Conservation (phyloP, 2,888 invertebrate genomes). For the Diloba caeruleocephala region DNA sequence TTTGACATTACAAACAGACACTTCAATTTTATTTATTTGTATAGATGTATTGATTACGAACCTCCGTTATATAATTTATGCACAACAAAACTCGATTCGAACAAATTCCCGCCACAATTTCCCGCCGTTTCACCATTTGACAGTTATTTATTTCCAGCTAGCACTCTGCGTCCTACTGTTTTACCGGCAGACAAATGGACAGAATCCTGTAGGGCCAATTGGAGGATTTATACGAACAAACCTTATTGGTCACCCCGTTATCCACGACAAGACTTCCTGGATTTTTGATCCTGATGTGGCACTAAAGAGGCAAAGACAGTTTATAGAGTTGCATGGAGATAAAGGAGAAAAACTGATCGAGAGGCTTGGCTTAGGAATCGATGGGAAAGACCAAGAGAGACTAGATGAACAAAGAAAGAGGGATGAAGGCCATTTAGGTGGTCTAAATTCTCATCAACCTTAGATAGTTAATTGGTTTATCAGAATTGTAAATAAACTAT, state of each 20-base stretch:
- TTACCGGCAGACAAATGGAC: slow-evolving; percentile 57
- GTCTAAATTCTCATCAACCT: slow-evolving; percentile 77
- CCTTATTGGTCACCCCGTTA: slow-evolving; percentile 89
- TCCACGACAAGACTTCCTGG: slow-evolving; percentile 89
- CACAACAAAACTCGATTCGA: slow-evolving; percentile 1
- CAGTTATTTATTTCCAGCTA: slow-evolving; percentile 68
- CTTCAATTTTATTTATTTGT: too few relatives aligned
- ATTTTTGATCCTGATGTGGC: slow-evolving; percentile 91
- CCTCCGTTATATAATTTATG: slow-evolving; percentile 5
- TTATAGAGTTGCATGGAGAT: slow-evolving; percentile 90
- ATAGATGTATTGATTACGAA: too few relatives aligned
- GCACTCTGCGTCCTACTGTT: slow-evolving; percentile 62
- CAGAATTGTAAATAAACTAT: slow-evolving; percentile 12
- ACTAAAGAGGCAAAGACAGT: slow-evolving; percentile 88
- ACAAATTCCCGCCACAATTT: slow-evolving; percentile 4
- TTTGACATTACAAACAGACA: too few relatives aligned
- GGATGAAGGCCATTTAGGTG: slow-evolving; percentile 89
- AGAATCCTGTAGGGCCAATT: slow-evolving; percentile 70
- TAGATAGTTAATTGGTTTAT: slow-evolving; percentile 46
- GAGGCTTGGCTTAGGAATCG: slow-evolving; percentile 90
- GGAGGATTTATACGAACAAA: slow-evolving; percentile 82
- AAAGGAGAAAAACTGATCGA: slow-evolving; percentile 91
- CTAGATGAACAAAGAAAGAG: slow-evolving; percentile 83
- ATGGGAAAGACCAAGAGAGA: slow-evolving; percentile 89
- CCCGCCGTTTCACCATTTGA: slow-evolving; percentile 23